Evolutionary conservation across 2,113 vertebrate species (phyloP).

Genomic region (Centropus bengalensis): DNA sequence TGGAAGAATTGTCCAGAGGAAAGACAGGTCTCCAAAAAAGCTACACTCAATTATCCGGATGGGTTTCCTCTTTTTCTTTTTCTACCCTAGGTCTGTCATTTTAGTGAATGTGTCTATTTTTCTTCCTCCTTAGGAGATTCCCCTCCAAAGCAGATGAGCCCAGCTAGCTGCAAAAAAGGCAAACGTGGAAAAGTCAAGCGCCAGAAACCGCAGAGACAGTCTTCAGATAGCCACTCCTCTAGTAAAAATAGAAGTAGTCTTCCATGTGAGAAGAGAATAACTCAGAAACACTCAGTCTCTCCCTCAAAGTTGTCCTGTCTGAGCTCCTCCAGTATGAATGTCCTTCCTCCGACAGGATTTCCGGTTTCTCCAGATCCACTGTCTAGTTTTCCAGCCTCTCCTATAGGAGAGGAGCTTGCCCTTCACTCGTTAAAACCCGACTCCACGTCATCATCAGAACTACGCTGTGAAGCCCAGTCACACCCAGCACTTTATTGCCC

Average conservation of each 20-base stretch:
- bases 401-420: neutral
- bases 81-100: neutral
- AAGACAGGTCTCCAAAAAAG: neutral
- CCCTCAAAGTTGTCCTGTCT: conserved; percentile 71
- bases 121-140: conserved; percentile 65
- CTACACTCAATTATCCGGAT: neutral
- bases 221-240: conserved; percentile 64
- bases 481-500: conserved; percentile 56
- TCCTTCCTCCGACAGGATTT: conserved; percentile 58
- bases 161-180: conserved; percentile 71
- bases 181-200: conserved; percentile 77
- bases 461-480: neutral
- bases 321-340: conserved; percentile 7
- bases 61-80: neutral
- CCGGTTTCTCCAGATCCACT: conserved; percentile 55
- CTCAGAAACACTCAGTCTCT: conserved; percentile 51
- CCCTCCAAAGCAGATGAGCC: conserved; percentile 49
- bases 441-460: neutral
- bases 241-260: conserved; percentile 36
- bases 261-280: neutral
- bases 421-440: neutral
- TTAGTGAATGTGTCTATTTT: neutral
- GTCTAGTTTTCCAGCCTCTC: conserved; percentile 25
- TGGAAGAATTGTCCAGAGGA: neutral
- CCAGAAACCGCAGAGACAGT: conserved; percentile 75